Conservation (phyloP, 2,888 invertebrate species). For the Philaethria dido region DNA sequence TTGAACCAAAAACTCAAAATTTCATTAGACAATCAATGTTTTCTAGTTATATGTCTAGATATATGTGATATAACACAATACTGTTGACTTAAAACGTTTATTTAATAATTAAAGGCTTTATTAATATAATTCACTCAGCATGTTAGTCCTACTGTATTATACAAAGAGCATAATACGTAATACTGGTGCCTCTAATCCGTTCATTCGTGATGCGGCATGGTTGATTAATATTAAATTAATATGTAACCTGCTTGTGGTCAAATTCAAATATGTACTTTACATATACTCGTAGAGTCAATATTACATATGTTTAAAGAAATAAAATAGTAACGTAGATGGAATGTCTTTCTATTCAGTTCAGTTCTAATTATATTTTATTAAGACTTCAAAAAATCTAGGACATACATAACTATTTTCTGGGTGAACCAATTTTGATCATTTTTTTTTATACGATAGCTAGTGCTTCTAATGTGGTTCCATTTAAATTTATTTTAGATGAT, state of each 20-base stretch:
- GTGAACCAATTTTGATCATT: too few species aligned
- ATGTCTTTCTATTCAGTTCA: too few species aligned
- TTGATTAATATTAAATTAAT: slow-evolving; percentile 18
- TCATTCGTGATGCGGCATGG: slow-evolving; percentile 14
- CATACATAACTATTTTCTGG: too few species aligned
- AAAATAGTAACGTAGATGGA: background rate
- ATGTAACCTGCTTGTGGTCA: background rate
- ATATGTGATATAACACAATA: background rate
- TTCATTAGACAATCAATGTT: too few species aligned
- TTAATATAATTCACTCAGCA: slow-evolving; percentile 3
- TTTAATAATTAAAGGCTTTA: slow-evolving; percentile 3
- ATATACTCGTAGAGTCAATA: background rate
- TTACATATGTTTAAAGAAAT: background rate
- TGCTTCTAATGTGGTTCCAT: too few species aligned
- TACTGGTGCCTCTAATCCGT: slow-evolving; percentile 8
- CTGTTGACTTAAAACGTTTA: background rate
- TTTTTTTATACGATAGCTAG: too few species aligned
- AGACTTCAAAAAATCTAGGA: too few species aligned
- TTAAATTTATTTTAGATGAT: too few species aligned
- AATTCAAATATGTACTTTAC: background rate
- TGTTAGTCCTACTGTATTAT: slow-evolving; percentile 2
- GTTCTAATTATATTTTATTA: too few species aligned
- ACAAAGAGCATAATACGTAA: slow-evolving; percentile 10
- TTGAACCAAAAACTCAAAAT: too few species aligned
- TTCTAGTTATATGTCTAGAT: too few species aligned